These are phyloP conservation scores for Thinocorus orbignyianus DNA, from an alignment of 2,113 vertebrate genomes.

Conservation along the genomic window DNA sequence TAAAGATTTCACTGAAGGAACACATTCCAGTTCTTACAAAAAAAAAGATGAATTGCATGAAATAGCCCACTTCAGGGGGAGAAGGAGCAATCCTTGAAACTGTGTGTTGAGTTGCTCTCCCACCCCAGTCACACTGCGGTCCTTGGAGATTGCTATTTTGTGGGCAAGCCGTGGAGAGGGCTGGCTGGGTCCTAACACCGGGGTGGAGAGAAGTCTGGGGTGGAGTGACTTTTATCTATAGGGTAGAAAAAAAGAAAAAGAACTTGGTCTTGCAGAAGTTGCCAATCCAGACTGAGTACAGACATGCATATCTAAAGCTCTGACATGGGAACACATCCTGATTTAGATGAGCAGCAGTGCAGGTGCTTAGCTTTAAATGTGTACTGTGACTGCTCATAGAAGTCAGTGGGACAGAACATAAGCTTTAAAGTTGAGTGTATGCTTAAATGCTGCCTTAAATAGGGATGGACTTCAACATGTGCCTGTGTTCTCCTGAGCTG, in stretches of 20 bases:
- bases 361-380: not conserved
- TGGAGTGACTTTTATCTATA: not conserved
- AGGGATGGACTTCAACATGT: slow-evolving; percentile 21
- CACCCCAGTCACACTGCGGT: not conserved
- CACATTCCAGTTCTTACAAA: not conserved
- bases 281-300: not conserved
- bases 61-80: not conserved
- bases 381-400: not conserved
- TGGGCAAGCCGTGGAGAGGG: not conserved
- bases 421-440: slow-evolving; percentile 23
- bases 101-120: not conserved
- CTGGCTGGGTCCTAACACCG: not conserved
- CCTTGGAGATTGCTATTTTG: not conserved
- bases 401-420: not conserved
- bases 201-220: not conserved
- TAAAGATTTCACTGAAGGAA: not conserved
- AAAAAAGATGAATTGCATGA: not conserved
- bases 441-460: slow-evolving; percentile 57
- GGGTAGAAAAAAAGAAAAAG: not conserved
- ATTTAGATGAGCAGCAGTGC: not conserved
- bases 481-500: slow-evolving; percentile 37
- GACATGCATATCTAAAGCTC: not conserved
- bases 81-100: not conserved
- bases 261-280: not conserved
- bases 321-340: not conserved